Evolutionary conservation across 2,888 invertebrate genomes (phyloP).

Genomic region (Chrysolina oricalcia): DNA sequence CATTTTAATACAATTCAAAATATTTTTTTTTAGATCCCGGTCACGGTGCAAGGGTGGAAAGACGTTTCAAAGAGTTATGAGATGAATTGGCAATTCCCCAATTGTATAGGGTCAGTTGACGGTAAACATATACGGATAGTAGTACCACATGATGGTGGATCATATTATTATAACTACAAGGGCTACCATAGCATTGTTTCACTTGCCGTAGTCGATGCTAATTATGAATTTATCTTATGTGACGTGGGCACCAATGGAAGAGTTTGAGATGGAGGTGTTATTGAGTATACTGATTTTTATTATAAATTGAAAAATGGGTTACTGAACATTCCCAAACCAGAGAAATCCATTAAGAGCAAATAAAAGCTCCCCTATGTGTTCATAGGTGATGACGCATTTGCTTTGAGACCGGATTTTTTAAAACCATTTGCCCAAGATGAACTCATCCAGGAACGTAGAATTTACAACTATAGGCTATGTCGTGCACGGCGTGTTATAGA

Average conservation of each 20-base stretch:
- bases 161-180: slow-evolving; percentile 60
- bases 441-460: slow-evolving; percentile 30
- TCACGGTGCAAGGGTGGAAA: slow-evolving; percentile 3
- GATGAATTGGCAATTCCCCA: neutral
- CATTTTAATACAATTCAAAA: too few relatives aligned
- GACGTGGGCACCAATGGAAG: too few relatives aligned
- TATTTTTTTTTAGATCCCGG: neutral
- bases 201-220: slow-evolving; percentile 51
- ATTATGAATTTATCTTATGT: slow-evolving; percentile 55
- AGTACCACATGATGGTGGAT: slow-evolving; percentile 52
- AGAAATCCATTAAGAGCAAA: slow-evolving; percentile 23
- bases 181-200: slow-evolving; percentile 51
- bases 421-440: slow-evolving; percentile 47
- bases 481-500: too few relatives aligned
- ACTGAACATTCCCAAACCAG: slow-evolving; percentile 34
- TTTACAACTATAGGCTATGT: too few relatives aligned
- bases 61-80: slow-evolving; percentile 21
- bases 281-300: slow-evolving; percentile 53
- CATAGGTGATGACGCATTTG: slow-evolving; percentile 57
- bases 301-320: slow-evolving; percentile 39
- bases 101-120: slow-evolving; percentile 53
- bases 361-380: slow-evolving; percentile 49
- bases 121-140: slow-evolving; percentile 57
- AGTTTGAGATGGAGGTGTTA: too few relatives aligned
- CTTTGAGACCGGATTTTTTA: slow-evolving; percentile 48